A percentile compares a stretch with the other conserved stretches of the same genome.
Evolutionary conservation across 2,113 vertebrate species (phyloP).

Genomic region (Leuciscus idus): DNA sequence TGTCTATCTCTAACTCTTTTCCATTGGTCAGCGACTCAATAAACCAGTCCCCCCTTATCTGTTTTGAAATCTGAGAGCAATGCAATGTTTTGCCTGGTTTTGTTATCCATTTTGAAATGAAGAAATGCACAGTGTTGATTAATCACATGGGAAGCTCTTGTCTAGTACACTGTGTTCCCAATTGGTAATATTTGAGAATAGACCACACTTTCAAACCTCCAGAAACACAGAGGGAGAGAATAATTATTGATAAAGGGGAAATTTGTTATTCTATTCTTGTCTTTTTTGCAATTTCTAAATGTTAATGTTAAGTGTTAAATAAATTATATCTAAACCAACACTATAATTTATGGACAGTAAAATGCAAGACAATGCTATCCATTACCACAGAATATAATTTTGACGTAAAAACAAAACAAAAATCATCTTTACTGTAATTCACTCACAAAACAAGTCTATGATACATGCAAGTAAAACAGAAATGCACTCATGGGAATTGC

Average conservation of each 20-base stretch:
- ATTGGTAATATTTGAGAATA: slow-evolving; percentile 31
- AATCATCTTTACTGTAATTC: too few relatives aligned
- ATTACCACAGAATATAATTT: neutral
- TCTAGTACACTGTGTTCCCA: slow-evolving; percentile 32
- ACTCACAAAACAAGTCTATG: too few relatives aligned
- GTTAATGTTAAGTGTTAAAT: neutral
- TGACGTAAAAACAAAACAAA: too few relatives aligned
- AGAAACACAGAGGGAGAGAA: neutral
- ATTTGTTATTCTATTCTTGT: neutral
- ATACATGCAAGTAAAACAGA: too few relatives aligned
- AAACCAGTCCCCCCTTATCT: neutral
- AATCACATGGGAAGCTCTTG: slow-evolving; percentile 2
- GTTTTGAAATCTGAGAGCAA: slow-evolving; percentile 34
- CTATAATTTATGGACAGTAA: neutral
- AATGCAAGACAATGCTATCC: neutral
- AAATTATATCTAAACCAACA: neutral
- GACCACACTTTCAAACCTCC: neutral
- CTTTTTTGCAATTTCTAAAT: neutral
- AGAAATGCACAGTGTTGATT: slow-evolving; percentile 26
- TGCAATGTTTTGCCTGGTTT: slow-evolving; percentile 27
- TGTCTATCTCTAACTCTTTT: neutral
- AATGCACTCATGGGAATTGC: too few relatives aligned
- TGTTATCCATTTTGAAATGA: slow-evolving; percentile 37
- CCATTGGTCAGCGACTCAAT: neutral
- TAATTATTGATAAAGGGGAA: neutral